phyloP scores from a whole-genome alignment of 2,113 vertebrate genomes.

The Zingel zingel region DNA sequence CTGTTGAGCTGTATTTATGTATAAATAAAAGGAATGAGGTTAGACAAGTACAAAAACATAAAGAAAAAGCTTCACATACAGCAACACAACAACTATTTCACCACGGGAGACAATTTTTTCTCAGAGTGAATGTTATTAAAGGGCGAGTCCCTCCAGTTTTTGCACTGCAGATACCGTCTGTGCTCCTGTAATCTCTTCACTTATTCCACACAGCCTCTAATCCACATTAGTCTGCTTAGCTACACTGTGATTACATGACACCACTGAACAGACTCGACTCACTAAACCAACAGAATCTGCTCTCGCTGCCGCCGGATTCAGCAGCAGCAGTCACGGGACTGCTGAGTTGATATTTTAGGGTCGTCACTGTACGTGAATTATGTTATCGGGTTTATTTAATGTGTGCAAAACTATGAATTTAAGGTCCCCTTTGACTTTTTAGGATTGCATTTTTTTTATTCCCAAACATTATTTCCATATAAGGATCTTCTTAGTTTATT shows the following conservation, averaged over 20 bases:
- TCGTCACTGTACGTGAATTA: not conserved
- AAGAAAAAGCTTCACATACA: not conserved
- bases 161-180: not conserved
- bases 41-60: not conserved
- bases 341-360: not conserved
- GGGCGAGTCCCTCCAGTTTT: not conserved
- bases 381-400: not conserved
- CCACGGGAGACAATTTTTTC: not conserved
- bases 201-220: constrained; percentile 12
- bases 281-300: constrained; percentile 29
- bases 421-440: no score
- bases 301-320: constrained; percentile 14
- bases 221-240: constrained; percentile 16
- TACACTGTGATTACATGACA: constrained; percentile 23
- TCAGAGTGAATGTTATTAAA: not conserved
- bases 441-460: no score
- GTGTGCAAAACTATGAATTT: no score
- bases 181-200: constrained; percentile 24
- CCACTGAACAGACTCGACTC: not conserved
- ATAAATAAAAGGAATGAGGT: not conserved
- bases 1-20: not conserved
- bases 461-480: no score
- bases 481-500: no score
- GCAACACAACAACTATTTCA: not conserved
- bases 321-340: not conserved